Conservation (phyloP, 2,113 vertebrate species). For the Laterallus jamaicensis region DNA sequence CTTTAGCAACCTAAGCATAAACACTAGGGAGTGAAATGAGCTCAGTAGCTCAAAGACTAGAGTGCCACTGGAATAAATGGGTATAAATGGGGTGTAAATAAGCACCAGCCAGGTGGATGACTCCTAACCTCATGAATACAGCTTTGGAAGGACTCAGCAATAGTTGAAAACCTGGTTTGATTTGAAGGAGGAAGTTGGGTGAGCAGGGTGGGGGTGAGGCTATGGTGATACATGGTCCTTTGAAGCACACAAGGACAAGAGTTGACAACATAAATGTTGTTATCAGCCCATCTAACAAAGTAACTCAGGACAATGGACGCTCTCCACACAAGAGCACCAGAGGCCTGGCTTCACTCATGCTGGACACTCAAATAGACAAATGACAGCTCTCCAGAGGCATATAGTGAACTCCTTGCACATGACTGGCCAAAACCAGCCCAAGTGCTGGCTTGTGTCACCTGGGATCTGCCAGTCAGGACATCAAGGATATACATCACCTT, state of each 20-base stretch:
- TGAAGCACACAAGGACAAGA: background rate
- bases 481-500: background rate
- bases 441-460: background rate
- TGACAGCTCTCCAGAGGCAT: background rate
- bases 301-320: background rate
- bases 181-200: background rate
- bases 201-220: background rate
- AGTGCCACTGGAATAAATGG: background rate
- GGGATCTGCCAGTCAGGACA: background rate
- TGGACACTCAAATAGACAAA: background rate
- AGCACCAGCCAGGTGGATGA: background rate
- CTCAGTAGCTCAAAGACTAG: background rate
- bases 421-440: background rate
- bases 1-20: background rate
- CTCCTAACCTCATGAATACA: background rate
- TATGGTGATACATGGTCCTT: background rate
- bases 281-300: background rate
- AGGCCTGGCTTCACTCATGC: background rate
- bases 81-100: background rate
- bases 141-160: background rate
- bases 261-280: background rate
- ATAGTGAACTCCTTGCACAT: background rate
- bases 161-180: background rate
- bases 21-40: background rate
- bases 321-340: background rate